A percentile compares a stretch with the other conserved stretches of the same genome.
These are phyloP conservation scores for Heteromurus nitidus DNA, from an alignment of 2,888 invertebrate species.

Conservation along the genomic window DNA sequence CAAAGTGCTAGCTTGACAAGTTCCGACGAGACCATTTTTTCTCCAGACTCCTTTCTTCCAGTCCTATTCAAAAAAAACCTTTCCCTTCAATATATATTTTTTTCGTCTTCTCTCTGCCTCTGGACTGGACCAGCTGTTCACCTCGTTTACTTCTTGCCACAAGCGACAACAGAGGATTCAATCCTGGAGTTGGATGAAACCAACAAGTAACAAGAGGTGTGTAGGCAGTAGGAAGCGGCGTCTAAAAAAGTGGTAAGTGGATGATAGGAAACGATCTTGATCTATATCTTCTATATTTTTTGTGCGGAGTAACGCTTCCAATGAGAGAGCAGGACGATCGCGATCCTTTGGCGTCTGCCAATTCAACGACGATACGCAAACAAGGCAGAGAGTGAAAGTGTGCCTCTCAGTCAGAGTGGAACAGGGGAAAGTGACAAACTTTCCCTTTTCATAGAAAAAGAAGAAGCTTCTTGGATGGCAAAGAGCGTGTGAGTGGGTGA, in stretches of 20 bases:
- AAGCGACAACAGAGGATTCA: background rate
- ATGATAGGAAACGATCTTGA: constrained; percentile 25
- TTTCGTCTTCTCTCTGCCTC: too few relatives aligned
- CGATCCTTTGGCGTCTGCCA: too few relatives aligned
- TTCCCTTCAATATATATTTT: constrained; percentile 1
- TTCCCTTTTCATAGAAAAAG: background rate
- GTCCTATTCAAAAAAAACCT: too few relatives aligned
- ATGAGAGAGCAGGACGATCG: background rate
- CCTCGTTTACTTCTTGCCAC: background rate
- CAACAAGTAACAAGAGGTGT: constrained; percentile 38
- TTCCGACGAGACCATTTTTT: constrained; percentile 52
- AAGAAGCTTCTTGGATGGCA: too few relatives aligned
- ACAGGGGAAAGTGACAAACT: background rate
- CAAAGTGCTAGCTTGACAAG: constrained; percentile 51
- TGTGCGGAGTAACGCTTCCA: constrained; percentile 23
- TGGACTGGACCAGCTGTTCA: background rate
- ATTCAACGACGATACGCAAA: constrained; percentile 5
- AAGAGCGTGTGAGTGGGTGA: too few relatives aligned
- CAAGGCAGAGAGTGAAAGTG: constrained; percentile 2
- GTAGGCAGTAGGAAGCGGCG: constrained; percentile 17
- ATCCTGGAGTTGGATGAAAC: background rate
- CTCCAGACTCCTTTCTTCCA: constrained; percentile 9
- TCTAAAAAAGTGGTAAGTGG: constrained; percentile 42
- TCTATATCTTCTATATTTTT: constrained; percentile 5
- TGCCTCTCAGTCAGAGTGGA: constrained; percentile 11